Conservation (phyloP, 2,797 vertebrate genomes). For the Falco berigora region DNA sequence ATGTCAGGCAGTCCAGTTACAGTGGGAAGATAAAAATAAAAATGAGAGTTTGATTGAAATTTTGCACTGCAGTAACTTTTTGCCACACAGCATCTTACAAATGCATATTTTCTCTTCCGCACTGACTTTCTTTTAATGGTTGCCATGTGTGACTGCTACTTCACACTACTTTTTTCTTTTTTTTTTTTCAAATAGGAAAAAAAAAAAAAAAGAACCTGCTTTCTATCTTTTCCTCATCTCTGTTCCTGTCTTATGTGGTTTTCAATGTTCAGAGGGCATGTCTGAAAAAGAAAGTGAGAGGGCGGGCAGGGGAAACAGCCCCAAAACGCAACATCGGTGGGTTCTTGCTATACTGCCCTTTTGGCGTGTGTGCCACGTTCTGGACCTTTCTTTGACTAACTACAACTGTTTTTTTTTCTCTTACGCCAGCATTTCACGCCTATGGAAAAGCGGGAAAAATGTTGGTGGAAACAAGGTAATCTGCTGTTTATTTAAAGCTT, state of each 20-base stretch:
- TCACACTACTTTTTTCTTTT: not conserved
- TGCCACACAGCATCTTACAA: conserved; percentile 44
- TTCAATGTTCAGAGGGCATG: not conserved
- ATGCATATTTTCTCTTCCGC: conserved; percentile 23
- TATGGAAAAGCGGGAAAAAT: conserved; percentile 94
- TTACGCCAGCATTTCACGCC: conserved; percentile 85
- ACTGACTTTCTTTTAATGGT: conserved; percentile 58
- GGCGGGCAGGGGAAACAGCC: not conserved
- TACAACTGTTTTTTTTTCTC: not conserved
- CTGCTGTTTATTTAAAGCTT: not conserved
- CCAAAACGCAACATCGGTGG: not conserved
- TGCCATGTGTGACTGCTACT: conserved; percentile 67
- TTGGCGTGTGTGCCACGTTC: not conserved
- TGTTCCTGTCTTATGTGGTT: conserved; percentile 33
- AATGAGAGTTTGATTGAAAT: conserved; percentile 47
- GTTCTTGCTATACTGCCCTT: not conserved
- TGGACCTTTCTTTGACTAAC: not conserved
- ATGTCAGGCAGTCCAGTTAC: conserved; percentile 26
- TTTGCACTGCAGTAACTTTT: conserved; percentile 54
- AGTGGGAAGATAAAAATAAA: conserved; percentile 66
- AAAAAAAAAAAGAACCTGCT: not conserved
- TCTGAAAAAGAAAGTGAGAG: not conserved
- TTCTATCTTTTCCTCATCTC: conserved; percentile 15
- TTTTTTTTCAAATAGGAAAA: not conserved
- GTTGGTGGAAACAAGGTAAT: conserved; percentile 91